Conservation (phyloP, 2,113 vertebrate genomes). For the Coracopsis vasa region DNA sequence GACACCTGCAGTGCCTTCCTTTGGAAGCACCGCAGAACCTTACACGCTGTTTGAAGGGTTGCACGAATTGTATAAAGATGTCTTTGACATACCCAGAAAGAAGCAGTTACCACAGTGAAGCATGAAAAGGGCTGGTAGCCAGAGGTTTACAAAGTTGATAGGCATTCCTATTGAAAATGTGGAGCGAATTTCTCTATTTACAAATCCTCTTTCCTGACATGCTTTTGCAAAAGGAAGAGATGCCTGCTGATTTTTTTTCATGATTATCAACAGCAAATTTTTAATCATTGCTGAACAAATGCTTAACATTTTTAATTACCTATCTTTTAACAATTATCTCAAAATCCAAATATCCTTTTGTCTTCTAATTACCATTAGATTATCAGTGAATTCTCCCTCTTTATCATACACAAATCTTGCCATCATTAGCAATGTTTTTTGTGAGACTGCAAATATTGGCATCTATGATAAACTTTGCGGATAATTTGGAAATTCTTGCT, state of each 20-base stretch:
- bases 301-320: not conserved
- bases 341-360: not conserved
- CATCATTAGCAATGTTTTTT: not conserved
- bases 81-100: conserved; percentile 19
- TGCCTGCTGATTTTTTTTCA: not conserved
- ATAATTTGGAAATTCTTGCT: not conserved
- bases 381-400: not conserved
- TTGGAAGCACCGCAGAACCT: not conserved
- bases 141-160: not conserved
- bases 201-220: not conserved
- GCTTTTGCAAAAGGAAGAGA: not conserved
- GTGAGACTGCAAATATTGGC: not conserved
- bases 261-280: not conserved
- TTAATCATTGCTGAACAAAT: not conserved
- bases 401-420: not conserved
- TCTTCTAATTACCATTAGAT: not conserved
- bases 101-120: not conserved
- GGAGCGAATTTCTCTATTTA: not conserved
- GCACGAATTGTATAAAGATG: conserved; percentile 15
- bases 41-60: not conserved
- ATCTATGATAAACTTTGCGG: not conserved
- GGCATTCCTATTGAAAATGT: not conserved
- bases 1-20: conserved; percentile 30
- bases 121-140: not conserved
- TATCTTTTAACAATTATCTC: not conserved